Percentiles rank a stretch among this genome's conserved stretches.
These are phyloP conservation scores for Cyprichromis sp. DNA, from an alignment of 2,113 vertebrate species.

Conservation along the genomic window DNA sequence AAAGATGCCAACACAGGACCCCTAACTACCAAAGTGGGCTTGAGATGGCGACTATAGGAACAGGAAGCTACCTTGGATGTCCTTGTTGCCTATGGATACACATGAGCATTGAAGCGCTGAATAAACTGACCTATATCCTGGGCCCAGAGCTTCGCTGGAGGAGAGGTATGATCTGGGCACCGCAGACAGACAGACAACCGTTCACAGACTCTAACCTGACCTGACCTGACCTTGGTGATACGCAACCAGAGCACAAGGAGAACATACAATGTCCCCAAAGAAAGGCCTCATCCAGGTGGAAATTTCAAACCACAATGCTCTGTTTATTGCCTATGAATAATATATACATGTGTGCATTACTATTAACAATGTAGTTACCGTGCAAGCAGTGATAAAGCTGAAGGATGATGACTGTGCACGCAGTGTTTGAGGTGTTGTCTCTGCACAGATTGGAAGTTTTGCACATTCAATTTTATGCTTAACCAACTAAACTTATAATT, in stretches of 20 bases:
- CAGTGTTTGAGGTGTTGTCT: not conserved
- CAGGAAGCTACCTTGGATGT: not conserved
- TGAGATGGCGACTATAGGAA: not conserved
- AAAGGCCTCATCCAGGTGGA: not conserved
- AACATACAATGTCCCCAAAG: not conserved
- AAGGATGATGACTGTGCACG: not conserved
- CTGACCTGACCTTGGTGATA: not conserved
- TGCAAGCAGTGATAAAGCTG: not conserved
- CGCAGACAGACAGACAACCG: not conserved
- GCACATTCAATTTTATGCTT: not conserved
- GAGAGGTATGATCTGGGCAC: not conserved
- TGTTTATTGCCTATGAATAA: not conserved
- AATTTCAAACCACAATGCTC: not conserved
- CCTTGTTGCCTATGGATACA: not conserved
- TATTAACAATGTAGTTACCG: not conserved
- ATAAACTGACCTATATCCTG: not conserved
- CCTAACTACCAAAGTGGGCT: not conserved
- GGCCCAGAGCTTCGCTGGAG: accelerated
- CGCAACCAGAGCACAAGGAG: not conserved
- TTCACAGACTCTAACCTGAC: not conserved
- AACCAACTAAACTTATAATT: not conserved
- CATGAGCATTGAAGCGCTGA: not conserved
- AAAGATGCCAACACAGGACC: not conserved
- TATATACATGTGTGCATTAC: not conserved
- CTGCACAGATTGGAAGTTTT: not conserved